Percentiles rank a stretch among this genome's conserved stretches.
Evolutionary conservation across 2,113 vertebrate species (phyloP).

Genomic region (Sigmodon hispidus): DNA sequence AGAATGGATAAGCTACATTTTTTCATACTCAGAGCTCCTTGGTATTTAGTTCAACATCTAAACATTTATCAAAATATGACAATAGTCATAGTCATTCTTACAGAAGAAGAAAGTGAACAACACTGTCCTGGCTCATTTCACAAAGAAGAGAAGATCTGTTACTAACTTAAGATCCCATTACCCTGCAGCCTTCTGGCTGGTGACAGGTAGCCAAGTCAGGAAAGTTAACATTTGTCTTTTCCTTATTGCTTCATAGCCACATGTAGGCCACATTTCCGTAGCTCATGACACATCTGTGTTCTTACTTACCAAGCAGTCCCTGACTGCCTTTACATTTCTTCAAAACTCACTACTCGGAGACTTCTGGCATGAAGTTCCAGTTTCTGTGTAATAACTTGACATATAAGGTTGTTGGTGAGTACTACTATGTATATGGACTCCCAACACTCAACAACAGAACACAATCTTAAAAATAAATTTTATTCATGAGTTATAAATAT

Average conservation of each 20-base stretch:
- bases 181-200: conserved; percentile 46
- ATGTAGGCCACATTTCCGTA: background rate
- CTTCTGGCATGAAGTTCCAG: background rate
- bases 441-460: background rate
- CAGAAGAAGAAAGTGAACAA: background rate
- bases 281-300: background rate
- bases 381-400: background rate
- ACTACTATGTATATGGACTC: background rate
- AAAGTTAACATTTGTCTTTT: background rate
- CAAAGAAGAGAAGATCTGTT: conserved; percentile 27
- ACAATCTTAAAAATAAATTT: conserved; percentile 52
- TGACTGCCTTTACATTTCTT: conserved; percentile 8
- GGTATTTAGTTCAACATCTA: conserved; percentile 48
- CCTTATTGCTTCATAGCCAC: background rate
- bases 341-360: background rate
- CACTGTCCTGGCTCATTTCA: conserved; percentile 16
- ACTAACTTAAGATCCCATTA: conserved; percentile 48
- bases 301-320: background rate
- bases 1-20: background rate
- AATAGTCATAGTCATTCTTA: conserved; percentile 37
- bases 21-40: background rate
- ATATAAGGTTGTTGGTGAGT: background rate
- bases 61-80: background rate
- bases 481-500: conserved; percentile 62
- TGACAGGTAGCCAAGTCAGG: conserved; percentile 32